Percentiles rank a stretch among this genome's conserved stretches.
Evolutionary conservation across 2,797 vertebrate genomes (phyloP).

Genomic region (Falco concolor): DNA sequence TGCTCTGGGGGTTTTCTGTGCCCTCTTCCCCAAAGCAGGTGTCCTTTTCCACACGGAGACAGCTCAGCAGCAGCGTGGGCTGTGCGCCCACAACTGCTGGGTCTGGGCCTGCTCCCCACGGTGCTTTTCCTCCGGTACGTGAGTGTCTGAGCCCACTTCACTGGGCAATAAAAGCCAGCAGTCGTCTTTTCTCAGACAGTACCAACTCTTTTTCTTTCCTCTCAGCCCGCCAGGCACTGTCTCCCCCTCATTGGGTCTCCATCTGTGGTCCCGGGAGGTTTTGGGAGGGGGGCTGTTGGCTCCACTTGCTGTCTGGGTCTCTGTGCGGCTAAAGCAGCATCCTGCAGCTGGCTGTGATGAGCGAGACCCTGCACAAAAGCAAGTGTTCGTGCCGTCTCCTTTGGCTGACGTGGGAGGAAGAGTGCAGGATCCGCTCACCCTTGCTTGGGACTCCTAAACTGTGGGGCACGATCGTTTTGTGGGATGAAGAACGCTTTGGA

Average conservation of each 20-base stretch:
- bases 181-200: not conserved
- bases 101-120: not conserved
- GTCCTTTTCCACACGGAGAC: not conserved
- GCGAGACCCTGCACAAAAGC: not conserved
- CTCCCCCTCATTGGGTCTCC: not conserved
- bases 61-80: not conserved
- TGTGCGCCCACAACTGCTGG: not conserved
- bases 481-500: not conserved
- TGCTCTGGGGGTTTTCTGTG: not conserved
- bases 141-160: not conserved
- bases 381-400: not conserved
- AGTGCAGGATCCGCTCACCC: not conserved
- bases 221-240: fast-evolving
- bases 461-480: not conserved
- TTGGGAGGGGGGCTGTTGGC: not conserved
- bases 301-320: not conserved
- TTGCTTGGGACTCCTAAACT: not conserved
- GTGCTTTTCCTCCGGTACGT: not conserved
- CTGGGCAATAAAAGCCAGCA: slow-evolving; percentile 14
- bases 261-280: not conserved
- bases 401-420: not conserved
- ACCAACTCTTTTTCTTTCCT: not conserved
- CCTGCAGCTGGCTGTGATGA: not conserved
- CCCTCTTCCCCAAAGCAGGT: not conserved
- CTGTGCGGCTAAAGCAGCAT: not conserved